These are phyloP conservation scores for Phasia obesa DNA, from an alignment of 2,888 invertebrate genomes.

Conservation along the genomic window DNA sequence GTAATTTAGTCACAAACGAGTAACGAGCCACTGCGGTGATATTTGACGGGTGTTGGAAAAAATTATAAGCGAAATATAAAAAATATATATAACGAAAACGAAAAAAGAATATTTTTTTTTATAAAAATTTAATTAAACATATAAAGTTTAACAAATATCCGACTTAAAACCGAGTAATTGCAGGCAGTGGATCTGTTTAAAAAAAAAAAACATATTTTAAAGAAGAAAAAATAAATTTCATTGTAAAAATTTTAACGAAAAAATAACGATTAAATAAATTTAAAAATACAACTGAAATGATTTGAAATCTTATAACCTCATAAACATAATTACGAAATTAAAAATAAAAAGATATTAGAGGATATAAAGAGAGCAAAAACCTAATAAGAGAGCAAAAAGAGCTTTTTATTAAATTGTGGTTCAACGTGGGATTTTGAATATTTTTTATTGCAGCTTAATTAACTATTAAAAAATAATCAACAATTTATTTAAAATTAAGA, in stretches of 20 bases:
- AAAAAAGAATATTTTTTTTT: constrained; percentile 51
- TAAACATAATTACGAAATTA: constrained; percentile 66
- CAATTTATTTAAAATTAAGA: background rate
- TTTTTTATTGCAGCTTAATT: constrained; percentile 17
- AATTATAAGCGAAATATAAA: constrained; percentile 44
- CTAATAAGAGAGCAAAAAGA: constrained; percentile 25
- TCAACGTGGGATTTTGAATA: constrained; percentile 52
- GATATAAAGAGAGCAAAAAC: constrained; percentile 21
- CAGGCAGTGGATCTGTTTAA: constrained; percentile 64
- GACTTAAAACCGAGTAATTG: constrained; percentile 70
- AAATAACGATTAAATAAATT: constrained; percentile 47
- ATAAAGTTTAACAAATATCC: constrained; percentile 37
- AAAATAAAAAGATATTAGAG: constrained; percentile 8
- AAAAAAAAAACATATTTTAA: constrained; percentile 49
- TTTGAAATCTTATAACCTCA: constrained; percentile 58
- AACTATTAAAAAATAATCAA: background rate
- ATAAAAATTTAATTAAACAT: constrained; percentile 63
- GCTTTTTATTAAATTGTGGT: constrained; percentile 47
- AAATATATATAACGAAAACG: constrained; percentile 62
- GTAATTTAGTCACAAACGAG: constrained; percentile 82
- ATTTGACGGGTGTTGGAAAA: constrained; percentile 70
- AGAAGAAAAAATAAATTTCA: constrained; percentile 39
- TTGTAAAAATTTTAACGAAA: constrained; percentile 61
- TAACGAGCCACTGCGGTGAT: constrained; percentile 82
- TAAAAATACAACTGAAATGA: constrained; percentile 4